A percentile compares a stretch with the other conserved stretches of the same genome.
These are phyloP conservation scores for Scomber colias DNA, from an alignment of 2,113 vertebrate species.

Conservation along the genomic window DNA sequence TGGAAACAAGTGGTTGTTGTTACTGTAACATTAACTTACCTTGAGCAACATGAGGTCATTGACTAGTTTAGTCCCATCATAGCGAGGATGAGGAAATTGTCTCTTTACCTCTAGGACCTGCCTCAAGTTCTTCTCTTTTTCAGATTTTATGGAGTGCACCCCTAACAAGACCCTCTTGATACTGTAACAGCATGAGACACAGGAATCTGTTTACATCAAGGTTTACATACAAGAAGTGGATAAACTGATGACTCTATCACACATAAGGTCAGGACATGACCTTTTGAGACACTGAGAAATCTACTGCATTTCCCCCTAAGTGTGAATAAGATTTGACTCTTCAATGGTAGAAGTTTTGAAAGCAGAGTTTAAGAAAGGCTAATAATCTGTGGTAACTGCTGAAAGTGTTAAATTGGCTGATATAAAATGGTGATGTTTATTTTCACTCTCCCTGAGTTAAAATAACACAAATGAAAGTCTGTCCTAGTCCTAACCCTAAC, in stretches of 20 bases:
- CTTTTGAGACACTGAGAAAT: no score
- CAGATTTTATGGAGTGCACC: slow-evolving; percentile 63
- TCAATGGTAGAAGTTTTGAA: background rate
- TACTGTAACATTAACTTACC: slow-evolving; percentile 51
- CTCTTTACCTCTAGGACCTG: slow-evolving; percentile 44
- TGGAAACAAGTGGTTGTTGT: background rate
- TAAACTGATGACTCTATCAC: background rate
- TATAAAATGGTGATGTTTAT: background rate
- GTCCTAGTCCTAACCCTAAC: no score
- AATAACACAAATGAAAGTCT: no score
- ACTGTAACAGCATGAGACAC: slow-evolving; percentile 17
- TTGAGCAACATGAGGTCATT: slow-evolving; percentile 82
- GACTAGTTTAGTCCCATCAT: fast-evolving
- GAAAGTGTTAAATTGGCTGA: background rate
- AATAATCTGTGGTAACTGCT: no score
- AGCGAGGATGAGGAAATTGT: slow-evolving; percentile 58
- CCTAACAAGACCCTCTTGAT: slow-evolving; percentile 68
- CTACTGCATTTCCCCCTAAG: background rate
- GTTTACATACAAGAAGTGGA: background rate
- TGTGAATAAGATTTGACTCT: background rate
- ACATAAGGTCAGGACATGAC: background rate
- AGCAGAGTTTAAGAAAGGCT: background rate
- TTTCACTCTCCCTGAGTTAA: background rate
- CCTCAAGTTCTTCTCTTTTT: slow-evolving; percentile 5
- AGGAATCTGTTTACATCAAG: no score